Percentiles rank a stretch among this genome's conserved stretches.
These are phyloP conservation scores for Xanthostigma xanthostigma DNA, from an alignment of 2,888 invertebrate species.

Conservation along the genomic window DNA sequence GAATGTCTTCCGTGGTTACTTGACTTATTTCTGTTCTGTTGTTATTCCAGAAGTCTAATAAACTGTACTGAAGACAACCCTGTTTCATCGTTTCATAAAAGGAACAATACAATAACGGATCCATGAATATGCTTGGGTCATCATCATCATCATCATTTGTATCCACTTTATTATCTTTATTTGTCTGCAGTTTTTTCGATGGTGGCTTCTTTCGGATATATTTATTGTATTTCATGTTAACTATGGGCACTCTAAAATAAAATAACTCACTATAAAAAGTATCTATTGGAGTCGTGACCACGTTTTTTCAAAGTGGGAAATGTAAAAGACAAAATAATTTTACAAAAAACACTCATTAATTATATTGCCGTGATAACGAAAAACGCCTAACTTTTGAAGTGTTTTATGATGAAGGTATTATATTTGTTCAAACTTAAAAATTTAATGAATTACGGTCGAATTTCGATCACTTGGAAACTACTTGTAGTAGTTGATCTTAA, in stretches of 20 bases:
- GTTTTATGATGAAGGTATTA: too few relatives aligned
- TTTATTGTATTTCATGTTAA: constrained; percentile 9
- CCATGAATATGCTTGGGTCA: constrained; percentile 42
- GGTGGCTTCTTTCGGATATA: not conserved
- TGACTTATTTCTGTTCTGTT: constrained; percentile 34
- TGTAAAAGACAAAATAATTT: too few relatives aligned
- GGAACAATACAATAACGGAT: constrained; percentile 43
- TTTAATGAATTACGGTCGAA: too few relatives aligned
- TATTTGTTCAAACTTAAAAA: too few relatives aligned
- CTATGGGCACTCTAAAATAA: constrained; percentile 22
- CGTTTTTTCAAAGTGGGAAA: too few relatives aligned
- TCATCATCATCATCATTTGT: constrained; percentile 16
- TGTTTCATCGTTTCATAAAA: constrained; percentile 43
- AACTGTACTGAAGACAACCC: constrained; percentile 46
- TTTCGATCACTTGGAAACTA: too few relatives aligned
- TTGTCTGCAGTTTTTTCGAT: constrained; percentile 7
- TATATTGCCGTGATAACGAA: too few relatives aligned
- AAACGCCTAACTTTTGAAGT: too few relatives aligned
- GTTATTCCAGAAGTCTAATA: constrained; percentile 57
- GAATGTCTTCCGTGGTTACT: constrained; percentile 43
- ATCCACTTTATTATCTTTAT: constrained; percentile 9
- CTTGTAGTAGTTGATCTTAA: too few relatives aligned
- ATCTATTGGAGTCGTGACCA: too few relatives aligned
- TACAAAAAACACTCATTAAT: too few relatives aligned
- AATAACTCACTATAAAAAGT: not conserved